Evolutionary conservation across 2,888 invertebrate species (phyloP).

Genomic region (Hesperia comma): DNA sequence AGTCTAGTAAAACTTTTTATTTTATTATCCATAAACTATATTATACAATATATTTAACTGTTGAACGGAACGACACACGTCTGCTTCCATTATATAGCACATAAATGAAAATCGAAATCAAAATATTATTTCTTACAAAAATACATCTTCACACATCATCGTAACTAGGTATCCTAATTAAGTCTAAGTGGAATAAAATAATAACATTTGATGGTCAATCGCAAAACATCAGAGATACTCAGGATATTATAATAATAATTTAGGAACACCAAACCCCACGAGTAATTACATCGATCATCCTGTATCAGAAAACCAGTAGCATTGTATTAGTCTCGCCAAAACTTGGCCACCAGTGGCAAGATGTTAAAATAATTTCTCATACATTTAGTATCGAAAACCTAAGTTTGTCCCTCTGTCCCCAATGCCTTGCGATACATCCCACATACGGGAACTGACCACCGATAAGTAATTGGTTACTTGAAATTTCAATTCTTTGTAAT

Average conservation of each 20-base stretch:
- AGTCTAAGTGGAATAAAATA: slow-evolving; percentile 19
- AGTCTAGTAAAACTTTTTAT: slow-evolving; percentile 22
- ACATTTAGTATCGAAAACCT: no score
- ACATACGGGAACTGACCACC: no score
- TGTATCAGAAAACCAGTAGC: no score
- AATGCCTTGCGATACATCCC: no score
- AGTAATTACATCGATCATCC: no score
- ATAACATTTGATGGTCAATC: neutral
- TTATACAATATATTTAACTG: slow-evolving; percentile 21
- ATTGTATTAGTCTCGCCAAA: no score
- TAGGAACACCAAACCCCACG: no score
- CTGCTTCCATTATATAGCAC: slow-evolving; percentile 6
- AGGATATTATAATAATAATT: neutral
- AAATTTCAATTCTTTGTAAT: no score
- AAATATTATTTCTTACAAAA: slow-evolving; percentile 11
- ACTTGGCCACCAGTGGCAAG: no score
- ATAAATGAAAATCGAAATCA: slow-evolving; percentile 15
- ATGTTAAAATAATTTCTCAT: no score
- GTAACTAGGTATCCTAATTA: slow-evolving; percentile 8
- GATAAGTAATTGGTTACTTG: no score
- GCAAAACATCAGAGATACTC: neutral
- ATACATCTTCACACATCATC: slow-evolving; percentile 19
- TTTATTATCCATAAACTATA: slow-evolving; percentile 33
- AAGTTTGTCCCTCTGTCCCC: no score
- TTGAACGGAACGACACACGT: slow-evolving; percentile 2